phyloP scores from a whole-genome alignment of 2,797 vertebrate species.

The Arrhamphus sclerolepis region DNA sequence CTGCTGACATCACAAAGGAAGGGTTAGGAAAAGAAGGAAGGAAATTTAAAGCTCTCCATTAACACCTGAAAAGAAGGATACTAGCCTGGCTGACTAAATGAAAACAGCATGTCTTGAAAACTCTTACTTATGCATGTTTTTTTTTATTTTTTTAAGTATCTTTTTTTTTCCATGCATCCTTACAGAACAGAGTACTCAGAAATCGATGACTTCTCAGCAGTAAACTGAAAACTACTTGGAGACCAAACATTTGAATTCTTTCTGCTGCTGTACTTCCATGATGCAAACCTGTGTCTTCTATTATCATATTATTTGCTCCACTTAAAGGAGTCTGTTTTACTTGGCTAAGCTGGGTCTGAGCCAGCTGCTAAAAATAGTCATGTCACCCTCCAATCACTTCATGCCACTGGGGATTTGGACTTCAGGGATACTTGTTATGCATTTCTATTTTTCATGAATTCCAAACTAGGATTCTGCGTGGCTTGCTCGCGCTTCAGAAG shows the following conservation, averaged over 20 bases:
- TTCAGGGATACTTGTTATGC: conserved; percentile 65
- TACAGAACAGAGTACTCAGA: not conserved
- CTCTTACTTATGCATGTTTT: too few species aligned
- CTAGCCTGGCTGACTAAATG: conserved; percentile 7
- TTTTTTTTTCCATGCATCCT: too few species aligned
- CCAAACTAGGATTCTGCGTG: conserved; percentile 54
- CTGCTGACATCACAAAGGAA: conserved; percentile 29
- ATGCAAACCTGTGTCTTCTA: conserved; percentile 15
- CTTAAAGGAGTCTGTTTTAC: conserved; percentile 55
- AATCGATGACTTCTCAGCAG: not conserved
- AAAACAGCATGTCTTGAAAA: conserved; percentile 13
- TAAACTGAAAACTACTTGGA: not conserved
- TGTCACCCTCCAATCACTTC: conserved; percentile 68
- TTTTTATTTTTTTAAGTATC: too few species aligned
- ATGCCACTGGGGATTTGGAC: conserved; percentile 68
- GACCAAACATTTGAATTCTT: conserved; percentile 15
- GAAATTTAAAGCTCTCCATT: conserved; percentile 13
- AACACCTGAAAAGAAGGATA: conserved; percentile 1
- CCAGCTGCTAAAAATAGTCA: conserved; percentile 74
- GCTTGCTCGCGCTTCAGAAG: conserved; percentile 39
- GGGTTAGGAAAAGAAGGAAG: conserved; percentile 9
- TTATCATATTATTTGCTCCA: conserved; percentile 43
- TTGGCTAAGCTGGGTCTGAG: conserved; percentile 45
- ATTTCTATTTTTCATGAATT: conserved; percentile 73
- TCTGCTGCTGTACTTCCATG: not conserved